Evolutionary conservation across 1,140 invertebrate genomes (phyloP), one percentile per base, ranked within the genome.

Genomic region (Scaptomyza graminum): DNA sequence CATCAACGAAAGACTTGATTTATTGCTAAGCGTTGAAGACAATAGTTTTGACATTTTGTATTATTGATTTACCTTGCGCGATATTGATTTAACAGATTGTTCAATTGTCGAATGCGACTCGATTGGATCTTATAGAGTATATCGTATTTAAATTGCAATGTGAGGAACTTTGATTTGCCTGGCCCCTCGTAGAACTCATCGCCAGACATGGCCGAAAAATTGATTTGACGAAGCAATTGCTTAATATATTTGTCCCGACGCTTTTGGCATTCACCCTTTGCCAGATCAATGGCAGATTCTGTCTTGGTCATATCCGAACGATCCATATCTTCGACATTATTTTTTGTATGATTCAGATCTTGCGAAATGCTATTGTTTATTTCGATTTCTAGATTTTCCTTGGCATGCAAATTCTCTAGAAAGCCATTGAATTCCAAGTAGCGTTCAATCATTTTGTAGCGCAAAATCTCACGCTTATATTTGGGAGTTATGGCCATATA

Each of bases 121-220:
- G 15, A 46, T 46, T 46, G 39, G 11, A 72, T 72, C 8, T 34
- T 34, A 1, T 72, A 63, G 7, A 73, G 44, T 2, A 34, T 12
- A 6, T 72, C 28, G 18, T 41, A 63, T 16, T 73, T 63, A 1
- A 39, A 18, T 5, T 63, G 34, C 2, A 46, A 39, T 3, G 43
- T 59, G 1, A 70, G 56, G 9, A 60, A 16, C 15, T 41, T 62
- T 0, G 55, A 71, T 25, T 41, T 47, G 0, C 56, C 67, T 2
- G 69, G 67, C 3, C 67, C 67, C 3, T 61, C 15, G 16, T 52
- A 54, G 11, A 71, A 71, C 15, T 71, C 28, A 1, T 18, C 37
- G 12, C 7, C 1, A 15, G 50, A 16, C 66, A 71, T 71, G 4
- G 12, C 1, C 0, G 9, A 13, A 11, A 22, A 71, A 4, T 51